Percentiles rank a stretch among this genome's conserved stretches.
Conservation (phyloP, 2,888 invertebrate genomes). For the Neoitamus cyanurus region DNA sequence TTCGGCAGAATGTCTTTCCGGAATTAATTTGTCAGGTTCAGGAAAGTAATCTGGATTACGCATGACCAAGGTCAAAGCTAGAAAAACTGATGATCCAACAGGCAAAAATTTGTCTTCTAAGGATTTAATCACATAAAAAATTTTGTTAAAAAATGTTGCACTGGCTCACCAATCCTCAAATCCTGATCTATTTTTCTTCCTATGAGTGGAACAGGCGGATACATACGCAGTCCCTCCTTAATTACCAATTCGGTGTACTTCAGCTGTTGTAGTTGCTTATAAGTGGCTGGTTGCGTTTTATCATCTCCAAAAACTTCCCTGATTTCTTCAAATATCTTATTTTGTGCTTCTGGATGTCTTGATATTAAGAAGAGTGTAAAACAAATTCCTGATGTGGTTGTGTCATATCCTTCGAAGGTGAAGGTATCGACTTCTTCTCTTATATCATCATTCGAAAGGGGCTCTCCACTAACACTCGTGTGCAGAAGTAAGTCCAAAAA, state of each 20-base stretch:
- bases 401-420: slow-evolving; percentile 70
- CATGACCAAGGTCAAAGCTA: slow-evolving; percentile 60
- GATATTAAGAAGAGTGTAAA: slow-evolving; percentile 59
- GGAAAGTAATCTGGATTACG: slow-evolving; percentile 58
- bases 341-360: slow-evolving; percentile 59
- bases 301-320: slow-evolving; percentile 56
- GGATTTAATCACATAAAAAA: slow-evolving; percentile 57
- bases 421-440: slow-evolving; percentile 75
- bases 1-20: slow-evolving; percentile 66
- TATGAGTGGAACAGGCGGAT: slow-evolving; percentile 74
- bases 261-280: slow-evolving; percentile 57
- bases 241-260: slow-evolving; percentile 72
- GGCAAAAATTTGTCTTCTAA: slow-evolving; percentile 59
- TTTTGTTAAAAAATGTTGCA: neutral
- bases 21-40: slow-evolving; percentile 60
- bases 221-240: slow-evolving; percentile 74
- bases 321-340: slow-evolving; percentile 59
- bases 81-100: slow-evolving; percentile 58
- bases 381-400: slow-evolving; percentile 63
- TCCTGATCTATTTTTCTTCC: slow-evolving; percentile 70
- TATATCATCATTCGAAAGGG: slow-evolving; percentile 69
- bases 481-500: slow-evolving; percentile 73
- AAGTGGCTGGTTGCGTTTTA: slow-evolving; percentile 52
- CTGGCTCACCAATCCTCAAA: slow-evolving; percentile 68
- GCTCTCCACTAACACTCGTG: slow-evolving; percentile 68